Percentiles rank a stretch among this genome's conserved stretches.
Evolutionary conservation across 2,797 vertebrate species (phyloP).

Genomic region (Fistularia commersonii): DNA sequence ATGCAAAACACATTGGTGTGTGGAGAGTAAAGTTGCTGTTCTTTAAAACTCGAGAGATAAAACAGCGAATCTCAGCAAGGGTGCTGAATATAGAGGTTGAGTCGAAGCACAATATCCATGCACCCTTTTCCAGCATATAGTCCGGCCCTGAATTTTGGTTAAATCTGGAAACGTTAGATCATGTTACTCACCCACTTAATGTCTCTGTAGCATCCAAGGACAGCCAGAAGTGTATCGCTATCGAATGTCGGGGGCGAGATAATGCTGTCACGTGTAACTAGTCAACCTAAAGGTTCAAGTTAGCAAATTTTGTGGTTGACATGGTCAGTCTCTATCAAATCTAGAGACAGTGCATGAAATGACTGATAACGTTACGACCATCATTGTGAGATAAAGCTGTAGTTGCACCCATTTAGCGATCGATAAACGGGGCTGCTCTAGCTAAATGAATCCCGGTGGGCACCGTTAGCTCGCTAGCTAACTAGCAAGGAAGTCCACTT

Average conservation of each 20-base stretch:
- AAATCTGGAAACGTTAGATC: conserved; percentile 17
- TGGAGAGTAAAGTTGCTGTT: too few species aligned
- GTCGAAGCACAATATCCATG: conserved; percentile 17
- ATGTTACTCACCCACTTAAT: conserved; percentile 57
- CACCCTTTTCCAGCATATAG: conserved; percentile 24
- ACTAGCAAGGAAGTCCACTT: conserved; percentile 57
- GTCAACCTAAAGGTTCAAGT: conserved; percentile 50
- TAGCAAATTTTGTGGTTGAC: conserved; percentile 43
- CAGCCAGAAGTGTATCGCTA: conserved; percentile 20
- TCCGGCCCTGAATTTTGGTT: conserved; percentile 21
- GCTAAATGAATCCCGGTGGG: conserved; percentile 28
- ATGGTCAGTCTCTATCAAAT: conserved; percentile 41
- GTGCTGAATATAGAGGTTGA: conserved; percentile 1
- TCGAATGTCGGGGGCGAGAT: conserved; percentile 31
- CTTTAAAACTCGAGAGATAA: background rate
- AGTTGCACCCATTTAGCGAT: conserved; percentile 52
- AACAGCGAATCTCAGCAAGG: background rate
- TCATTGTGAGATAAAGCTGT: conserved; percentile 13
- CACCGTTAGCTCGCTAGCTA: conserved; percentile 34
- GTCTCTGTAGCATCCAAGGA: conserved; percentile 64
- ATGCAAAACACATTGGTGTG: too few species aligned
- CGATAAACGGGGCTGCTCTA: conserved; percentile 23
- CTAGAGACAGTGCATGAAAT: conserved; percentile 14
- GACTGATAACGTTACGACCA: conserved; percentile 26
- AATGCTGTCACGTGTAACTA: conserved; percentile 52